Evolutionary conservation across 1,140 invertebrate species (phyloP), one percentile per base, ranked within the genome.

Genomic region (Radopholus similis): DNA sequence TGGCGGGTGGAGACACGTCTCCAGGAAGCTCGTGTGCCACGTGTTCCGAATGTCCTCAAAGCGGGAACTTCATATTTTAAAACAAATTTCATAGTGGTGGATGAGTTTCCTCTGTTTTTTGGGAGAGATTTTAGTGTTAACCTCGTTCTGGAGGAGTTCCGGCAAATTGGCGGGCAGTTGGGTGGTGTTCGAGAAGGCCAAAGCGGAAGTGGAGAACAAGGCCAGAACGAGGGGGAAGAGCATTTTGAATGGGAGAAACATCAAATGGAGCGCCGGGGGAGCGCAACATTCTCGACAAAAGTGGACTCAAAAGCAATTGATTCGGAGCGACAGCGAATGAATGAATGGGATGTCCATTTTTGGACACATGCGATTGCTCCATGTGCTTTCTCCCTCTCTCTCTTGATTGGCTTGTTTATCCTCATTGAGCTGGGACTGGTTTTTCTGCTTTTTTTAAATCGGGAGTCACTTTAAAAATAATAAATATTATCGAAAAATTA

Each of bases 31-130:
- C 21, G 21, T 2, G 8, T 65, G 47, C 72, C 72, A 73, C 13
- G 71, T 73, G 47, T 77, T 73, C 55, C 44, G 60, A 13, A 73
- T 73, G 47, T 73, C 75, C 72, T 73, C n/a, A 70, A 77, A 28
- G 28, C 21, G 34, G 3, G 6, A 34, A 38, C 1, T 2, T 47
- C 18, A 47, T 4, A 47, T 6, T 5, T 49, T 49, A 2, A 47
- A 2, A 47, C 18, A 18, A 47, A 47, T 47, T 4, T 4, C 18
- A 23, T 4, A 2, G 2, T 55, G 18, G 4, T 23, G 18, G 23
- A 55, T 18, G 37, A 55, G 18, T 23, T 34, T 55, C 28, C 21
- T 21, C 21, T 57, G n/a, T 15, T 26, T 21, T 28, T 42, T 53
- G 59, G n/a, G 4, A 62, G 30, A 23, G 26, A 18, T 21, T 18